Evolutionary conservation across 2,888 invertebrate genomes (phyloP), one percentile per base, ranked within the genome.

Genomic region (Apodemia duryi): DNA sequence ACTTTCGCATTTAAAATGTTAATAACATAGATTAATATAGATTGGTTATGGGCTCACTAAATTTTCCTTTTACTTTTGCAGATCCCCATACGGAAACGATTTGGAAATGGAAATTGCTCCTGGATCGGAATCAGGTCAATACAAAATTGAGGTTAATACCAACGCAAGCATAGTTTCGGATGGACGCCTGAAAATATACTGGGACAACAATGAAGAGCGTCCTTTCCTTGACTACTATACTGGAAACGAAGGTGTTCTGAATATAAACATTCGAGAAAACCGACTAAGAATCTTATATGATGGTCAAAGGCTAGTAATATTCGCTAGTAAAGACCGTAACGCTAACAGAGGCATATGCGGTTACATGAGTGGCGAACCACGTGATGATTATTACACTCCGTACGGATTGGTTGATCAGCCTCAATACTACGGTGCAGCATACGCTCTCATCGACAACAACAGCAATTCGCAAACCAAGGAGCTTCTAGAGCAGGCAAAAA

Each of bases 291-390:
- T 93, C 0, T 79, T 92, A 71, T 95, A 91, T 75, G 95, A 95
- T 73, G 95, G 95, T 28, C 74, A 89, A 67, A 91, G 93, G 49
- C 74, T 94, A n/a, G 89, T 92, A 2, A 71, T 92, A 6, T 71
- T 85, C 1, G 76, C 88, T 1, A 72, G 72, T 65, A 77, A 88
- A 49, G 93, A 93, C 81, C 92, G 94, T 49, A 92, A 92, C 69
- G 84, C 91, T 61, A 85, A 94, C 41, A 88, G 93, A 67, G 96
- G 96, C 68, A 88, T 96, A 52, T 95, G 95, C 75, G 96, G 95
- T 10, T 91, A 90, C 72, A 94, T 93, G 90, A 93, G 92, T 70
- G 93, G 93, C 11, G 93, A 95, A 57, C 72, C 82, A n/a, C 79
- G 83, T 61, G 92, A 94, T 67, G 95, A 95, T 72, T 94, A 93